A percentile compares a stretch with the other conserved stretches of the same genome.
Conservation (phyloP, 2,113 vertebrate genomes). For the Enhydra lutris region DNA sequence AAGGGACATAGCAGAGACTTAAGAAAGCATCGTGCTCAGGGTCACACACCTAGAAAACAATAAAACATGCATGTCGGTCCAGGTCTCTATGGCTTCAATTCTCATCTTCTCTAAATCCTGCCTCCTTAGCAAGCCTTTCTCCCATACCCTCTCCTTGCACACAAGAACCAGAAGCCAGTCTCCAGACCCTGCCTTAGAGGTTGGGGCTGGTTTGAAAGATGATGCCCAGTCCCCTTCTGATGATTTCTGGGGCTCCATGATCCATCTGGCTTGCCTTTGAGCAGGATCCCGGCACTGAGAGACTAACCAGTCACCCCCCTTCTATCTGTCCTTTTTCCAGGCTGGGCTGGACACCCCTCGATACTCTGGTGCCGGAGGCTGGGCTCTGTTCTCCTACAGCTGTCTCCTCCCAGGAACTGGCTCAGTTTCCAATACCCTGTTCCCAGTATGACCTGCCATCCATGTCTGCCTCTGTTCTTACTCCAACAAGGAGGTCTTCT, state of each 20-base stretch:
- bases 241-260: not conserved
- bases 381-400: not conserved
- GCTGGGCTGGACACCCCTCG: not conserved
- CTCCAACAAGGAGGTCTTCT: not conserved
- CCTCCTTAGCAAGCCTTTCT: not conserved
- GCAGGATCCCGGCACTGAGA: not conserved
- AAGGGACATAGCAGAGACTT: not conserved
- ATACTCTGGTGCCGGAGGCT: not conserved
- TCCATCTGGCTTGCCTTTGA: not conserved
- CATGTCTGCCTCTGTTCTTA: not conserved
- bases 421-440: not conserved
- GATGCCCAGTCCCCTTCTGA: not conserved
- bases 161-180: not conserved
- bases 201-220: not conserved
- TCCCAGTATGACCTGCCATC: not conserved
- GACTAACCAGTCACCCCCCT: not conserved
- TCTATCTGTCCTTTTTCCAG: not conserved
- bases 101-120: not conserved
- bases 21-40: not conserved
- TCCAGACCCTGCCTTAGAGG: not conserved
- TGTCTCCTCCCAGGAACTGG: not conserved
- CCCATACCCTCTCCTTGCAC: not conserved
- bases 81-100: not conserved
- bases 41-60: not conserved
- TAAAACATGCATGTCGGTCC: not conserved